Evolutionary conservation across 2,888 invertebrate species (phyloP).

Genomic region (Pyrrhosoma nymphula): DNA sequence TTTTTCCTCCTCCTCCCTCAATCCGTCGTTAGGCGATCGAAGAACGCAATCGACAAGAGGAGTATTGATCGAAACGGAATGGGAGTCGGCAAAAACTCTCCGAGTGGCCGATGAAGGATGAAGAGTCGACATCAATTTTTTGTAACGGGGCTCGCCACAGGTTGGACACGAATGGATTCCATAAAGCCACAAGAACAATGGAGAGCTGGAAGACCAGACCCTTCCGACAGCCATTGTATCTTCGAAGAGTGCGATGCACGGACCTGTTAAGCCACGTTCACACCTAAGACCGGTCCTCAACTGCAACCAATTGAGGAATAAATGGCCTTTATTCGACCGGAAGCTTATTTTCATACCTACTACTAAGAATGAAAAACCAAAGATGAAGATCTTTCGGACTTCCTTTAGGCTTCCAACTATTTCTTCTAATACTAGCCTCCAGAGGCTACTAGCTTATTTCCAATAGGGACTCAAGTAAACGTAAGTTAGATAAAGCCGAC

Average conservation of each 20-base stretch:
- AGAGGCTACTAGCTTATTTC: no score
- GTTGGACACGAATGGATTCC: background rate
- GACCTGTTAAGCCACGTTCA: no score
- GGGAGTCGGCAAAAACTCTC: background rate
- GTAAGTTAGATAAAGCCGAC: no score
- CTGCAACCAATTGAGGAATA: no score
- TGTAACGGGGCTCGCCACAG: background rate
- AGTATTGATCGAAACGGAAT: background rate
- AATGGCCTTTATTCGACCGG: no score
- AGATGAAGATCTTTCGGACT: no score
- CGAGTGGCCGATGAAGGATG: background rate
- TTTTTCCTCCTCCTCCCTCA: background rate
- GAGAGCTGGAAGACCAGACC: background rate
- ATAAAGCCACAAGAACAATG: background rate
- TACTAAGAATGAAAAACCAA: no score
- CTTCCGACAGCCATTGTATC: background rate
- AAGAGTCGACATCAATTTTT: background rate
- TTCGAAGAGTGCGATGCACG: background rate
- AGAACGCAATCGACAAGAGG: background rate
- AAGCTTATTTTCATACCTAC: no score
- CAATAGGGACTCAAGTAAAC: no score
- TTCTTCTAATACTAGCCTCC: no score
- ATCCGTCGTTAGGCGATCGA: background rate
- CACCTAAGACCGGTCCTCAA: no score
- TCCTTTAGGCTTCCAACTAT: no score